Conservation (phyloP, 1,140 invertebrate species). For the Octopus sinensis region DNA sequence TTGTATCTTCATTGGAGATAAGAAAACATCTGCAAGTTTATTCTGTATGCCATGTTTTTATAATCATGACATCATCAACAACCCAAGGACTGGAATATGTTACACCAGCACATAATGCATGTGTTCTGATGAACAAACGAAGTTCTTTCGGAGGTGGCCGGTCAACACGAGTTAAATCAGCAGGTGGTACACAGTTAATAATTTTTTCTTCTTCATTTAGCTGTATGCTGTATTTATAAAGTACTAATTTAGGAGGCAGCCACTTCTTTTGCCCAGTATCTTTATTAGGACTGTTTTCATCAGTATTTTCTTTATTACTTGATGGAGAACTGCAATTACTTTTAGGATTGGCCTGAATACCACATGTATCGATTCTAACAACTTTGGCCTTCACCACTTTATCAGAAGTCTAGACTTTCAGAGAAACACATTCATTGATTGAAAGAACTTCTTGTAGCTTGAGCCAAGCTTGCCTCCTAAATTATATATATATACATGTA, state of each 20-base stretch:
- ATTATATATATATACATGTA: too few relatives aligned
- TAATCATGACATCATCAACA: slow-evolving; percentile 51
- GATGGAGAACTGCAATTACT: slow-evolving; percentile 53
- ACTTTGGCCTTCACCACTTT: slow-evolving; percentile 42
- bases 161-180: slow-evolving; percentile 43
- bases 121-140: slow-evolving; percentile 51
- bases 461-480: slow-evolving; percentile 52
- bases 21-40: slow-evolving; percentile 54
- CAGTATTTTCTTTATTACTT: slow-evolving; percentile 53
- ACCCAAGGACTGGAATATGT: slow-evolving; percentile 52
- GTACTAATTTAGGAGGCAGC: slow-evolving; percentile 49
- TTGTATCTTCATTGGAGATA: slow-evolving; percentile 53
- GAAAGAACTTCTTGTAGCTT: slow-evolving; percentile 47
- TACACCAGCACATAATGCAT: slow-evolving; percentile 45
- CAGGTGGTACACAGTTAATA: slow-evolving; percentile 51
- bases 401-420: slow-evolving; percentile 47
- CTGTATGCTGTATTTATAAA: slow-evolving; percentile 51
- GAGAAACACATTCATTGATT: slow-evolving; percentile 42
- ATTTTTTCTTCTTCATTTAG: slow-evolving; percentile 52
- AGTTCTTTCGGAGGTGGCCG: slow-evolving; percentile 52
- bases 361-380: slow-evolving; percentile 37
- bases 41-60: slow-evolving; percentile 47
- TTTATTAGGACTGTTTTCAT: slow-evolving; percentile 20
- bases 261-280: slow-evolving; percentile 48
- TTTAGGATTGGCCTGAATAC: slow-evolving; percentile 36